Evolutionary conservation across 2,113 vertebrate genomes (phyloP).

Genomic region (Gnathonemus longibarbis): DNA sequence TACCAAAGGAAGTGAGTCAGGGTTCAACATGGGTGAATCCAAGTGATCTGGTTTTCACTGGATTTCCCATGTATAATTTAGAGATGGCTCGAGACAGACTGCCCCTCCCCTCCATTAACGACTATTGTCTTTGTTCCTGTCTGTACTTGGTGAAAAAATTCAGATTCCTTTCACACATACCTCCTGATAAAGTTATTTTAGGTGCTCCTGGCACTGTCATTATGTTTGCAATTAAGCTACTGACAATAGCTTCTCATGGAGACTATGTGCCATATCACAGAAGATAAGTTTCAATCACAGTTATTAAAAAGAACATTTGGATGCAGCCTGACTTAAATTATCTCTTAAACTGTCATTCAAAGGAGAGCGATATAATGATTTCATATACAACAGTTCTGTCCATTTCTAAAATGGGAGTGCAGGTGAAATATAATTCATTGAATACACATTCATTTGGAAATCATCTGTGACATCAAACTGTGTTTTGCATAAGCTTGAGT

Average conservation of each 20-base stretch:
- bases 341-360: neutral
- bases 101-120: neutral
- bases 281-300: neutral
- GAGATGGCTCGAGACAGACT: neutral
- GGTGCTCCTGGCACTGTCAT: neutral
- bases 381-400: neutral
- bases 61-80: constrained; percentile 4
- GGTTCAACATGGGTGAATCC: neutral
- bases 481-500: neutral
- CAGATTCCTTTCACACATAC: neutral
- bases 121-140: neutral
- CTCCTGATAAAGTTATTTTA: neutral
- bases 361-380: neutral
- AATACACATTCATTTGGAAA: neutral
- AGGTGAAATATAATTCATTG: neutral
- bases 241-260: neutral
- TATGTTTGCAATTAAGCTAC: neutral
- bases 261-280: neutral
- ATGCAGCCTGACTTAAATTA: neutral
- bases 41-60: neutral
- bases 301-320: constrained; percentile 15
- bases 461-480: neutral
- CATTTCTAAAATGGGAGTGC: neutral
- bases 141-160: neutral
- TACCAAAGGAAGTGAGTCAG: neutral